Conservation (phyloP, 2,888 invertebrate genomes). For the Oxyteleia sp. region DNA sequence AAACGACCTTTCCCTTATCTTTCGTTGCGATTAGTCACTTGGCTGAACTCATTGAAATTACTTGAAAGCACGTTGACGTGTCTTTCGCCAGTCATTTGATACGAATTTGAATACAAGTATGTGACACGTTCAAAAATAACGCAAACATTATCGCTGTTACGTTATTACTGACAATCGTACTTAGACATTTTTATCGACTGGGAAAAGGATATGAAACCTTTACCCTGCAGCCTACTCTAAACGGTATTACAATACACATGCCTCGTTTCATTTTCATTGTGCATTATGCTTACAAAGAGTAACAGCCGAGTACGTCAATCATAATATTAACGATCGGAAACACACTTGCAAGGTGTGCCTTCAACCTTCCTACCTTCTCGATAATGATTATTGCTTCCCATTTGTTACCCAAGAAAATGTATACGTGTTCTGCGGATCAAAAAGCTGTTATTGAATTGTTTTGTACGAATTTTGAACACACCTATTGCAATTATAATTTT, state of each 20-base stretch:
- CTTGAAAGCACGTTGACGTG: neutral
- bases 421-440: constrained; percentile 23
- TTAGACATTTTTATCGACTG: constrained; percentile 25
- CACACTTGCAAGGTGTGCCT: constrained; percentile 59
- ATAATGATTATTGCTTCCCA: constrained; percentile 42
- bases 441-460: constrained; percentile 28
- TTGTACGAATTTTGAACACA: neutral
- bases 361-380: constrained; percentile 52
- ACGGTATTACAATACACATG: constrained; percentile 27
- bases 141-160: constrained; percentile 34
- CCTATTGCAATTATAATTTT: too few relatives aligned
- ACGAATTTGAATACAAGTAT: constrained; percentile 45
- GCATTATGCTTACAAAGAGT: constrained; percentile 54
- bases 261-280: constrained; percentile 58
- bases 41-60: neutral
- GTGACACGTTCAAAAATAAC: constrained; percentile 16
- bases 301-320: constrained; percentile 56
- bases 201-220: constrained; percentile 47
- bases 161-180: constrained; percentile 21
- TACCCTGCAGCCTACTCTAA: constrained; percentile 49
- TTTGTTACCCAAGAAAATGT: constrained; percentile 41
- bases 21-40: neutral
- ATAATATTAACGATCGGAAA: constrained; percentile 64
- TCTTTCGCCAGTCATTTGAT: constrained; percentile 3
- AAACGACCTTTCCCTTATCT: too few relatives aligned